These are phyloP conservation scores for Pseudonaja textilis DNA, from an alignment of 2,113 vertebrate species.

Conservation along the genomic window DNA sequence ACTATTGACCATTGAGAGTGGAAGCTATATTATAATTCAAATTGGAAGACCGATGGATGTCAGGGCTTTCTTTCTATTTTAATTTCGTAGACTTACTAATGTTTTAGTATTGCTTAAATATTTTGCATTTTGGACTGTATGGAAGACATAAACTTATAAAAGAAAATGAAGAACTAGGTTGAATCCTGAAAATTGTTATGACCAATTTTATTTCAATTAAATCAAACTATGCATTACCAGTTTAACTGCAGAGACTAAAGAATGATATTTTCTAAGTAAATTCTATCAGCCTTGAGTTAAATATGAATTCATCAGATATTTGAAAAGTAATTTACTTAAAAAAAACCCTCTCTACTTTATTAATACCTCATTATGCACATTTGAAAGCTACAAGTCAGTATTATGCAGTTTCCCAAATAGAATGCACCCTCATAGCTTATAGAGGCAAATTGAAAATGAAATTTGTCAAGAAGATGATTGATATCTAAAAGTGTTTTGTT, in stretches of 20 bases:
- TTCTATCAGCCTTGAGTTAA: slow-evolving; percentile 62
- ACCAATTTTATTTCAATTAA: slow-evolving; percentile 63
- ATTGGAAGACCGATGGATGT: neutral
- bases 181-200: slow-evolving; percentile 51
- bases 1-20: neutral
- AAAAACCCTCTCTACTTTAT: slow-evolving; percentile 62
- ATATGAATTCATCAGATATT: slow-evolving; percentile 69
- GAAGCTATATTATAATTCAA: neutral
- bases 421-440: slow-evolving; percentile 74
- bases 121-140: slow-evolving; percentile 53
- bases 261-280: slow-evolving; percentile 64
- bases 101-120: slow-evolving; percentile 47
- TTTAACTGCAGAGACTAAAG: neutral
- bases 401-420: slow-evolving; percentile 61
- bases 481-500: slow-evolving; percentile 80
- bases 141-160: slow-evolving; percentile 53
- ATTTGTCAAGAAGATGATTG: slow-evolving; percentile 79
- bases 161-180: slow-evolving; percentile 38
- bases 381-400: slow-evolving; percentile 68
- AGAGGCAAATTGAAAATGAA: slow-evolving; percentile 73
- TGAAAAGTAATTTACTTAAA: slow-evolving; percentile 70
- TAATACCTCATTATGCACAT: slow-evolving; percentile 69
- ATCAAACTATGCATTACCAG: slow-evolving; percentile 44
- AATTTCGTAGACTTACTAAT: slow-evolving; percentile 54
- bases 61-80: slow-evolving; percentile 49